phyloP scores from a whole-genome alignment of 2,797 vertebrate species.

The Threskiornis aethiopicus region DNA sequence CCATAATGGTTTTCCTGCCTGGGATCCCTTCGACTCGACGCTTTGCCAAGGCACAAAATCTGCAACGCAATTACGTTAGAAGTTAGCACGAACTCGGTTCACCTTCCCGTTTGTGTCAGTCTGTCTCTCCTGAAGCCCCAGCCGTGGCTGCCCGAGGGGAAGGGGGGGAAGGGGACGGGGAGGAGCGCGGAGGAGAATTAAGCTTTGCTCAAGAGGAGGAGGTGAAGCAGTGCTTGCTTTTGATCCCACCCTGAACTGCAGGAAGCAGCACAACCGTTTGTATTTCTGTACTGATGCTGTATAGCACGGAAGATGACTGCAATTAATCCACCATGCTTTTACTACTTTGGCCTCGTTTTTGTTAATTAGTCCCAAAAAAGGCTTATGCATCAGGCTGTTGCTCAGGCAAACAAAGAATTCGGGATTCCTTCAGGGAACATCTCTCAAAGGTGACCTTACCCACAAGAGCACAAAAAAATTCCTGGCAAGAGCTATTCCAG shows the following conservation, averaged over 20 bases:
- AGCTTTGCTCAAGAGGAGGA: background rate
- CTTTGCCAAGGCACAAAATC: constrained; percentile 99
- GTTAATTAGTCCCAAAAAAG: background rate
- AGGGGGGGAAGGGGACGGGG: background rate
- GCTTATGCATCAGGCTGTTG: background rate
- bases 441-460: background rate
- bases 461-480: background rate
- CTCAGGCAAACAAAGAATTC: background rate
- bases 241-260: background rate
- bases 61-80: constrained; percentile 35
- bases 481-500: background rate
- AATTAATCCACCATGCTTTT: background rate
- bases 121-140: background rate
- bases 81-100: background rate
- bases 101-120: rapidly evolving
- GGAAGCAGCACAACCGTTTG: background rate
- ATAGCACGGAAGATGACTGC: background rate
- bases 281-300: rapidly evolving
- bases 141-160: background rate
- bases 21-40: constrained; percentile 89
- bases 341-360: background rate
- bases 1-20: constrained; percentile 85
- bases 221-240: background rate
- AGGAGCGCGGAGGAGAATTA: background rate
- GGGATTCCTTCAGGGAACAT: background rate